Conservation (phyloP, 2,888 invertebrate genomes). For the Cheilosia scutellata region DNA sequence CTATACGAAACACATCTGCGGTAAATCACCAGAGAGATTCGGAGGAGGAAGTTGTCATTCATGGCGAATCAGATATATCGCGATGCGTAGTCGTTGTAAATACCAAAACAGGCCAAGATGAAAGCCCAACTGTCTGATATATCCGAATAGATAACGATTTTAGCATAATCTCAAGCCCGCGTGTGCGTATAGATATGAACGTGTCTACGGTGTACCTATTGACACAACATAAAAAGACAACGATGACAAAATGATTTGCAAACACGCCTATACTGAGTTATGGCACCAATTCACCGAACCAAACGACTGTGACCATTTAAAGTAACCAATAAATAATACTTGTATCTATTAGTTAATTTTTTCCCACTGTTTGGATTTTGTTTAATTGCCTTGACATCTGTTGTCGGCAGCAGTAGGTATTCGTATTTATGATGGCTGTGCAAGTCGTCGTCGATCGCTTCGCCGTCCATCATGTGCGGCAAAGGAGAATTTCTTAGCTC, state of each 20-base stretch:
- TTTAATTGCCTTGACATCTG: constrained; percentile 73
- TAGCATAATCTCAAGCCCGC: constrained; percentile 53
- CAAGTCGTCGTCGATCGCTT: neutral
- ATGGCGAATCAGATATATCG: constrained; percentile 47
- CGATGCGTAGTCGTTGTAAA: constrained; percentile 52
- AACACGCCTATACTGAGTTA: constrained; percentile 72
- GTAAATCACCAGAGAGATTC: constrained; percentile 11
- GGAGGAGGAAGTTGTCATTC: constrained; percentile 52
- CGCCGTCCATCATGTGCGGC: neutral
- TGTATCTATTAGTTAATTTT: constrained; percentile 62
- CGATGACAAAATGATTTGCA: constrained; percentile 59
- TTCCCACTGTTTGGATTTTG: constrained; percentile 69
- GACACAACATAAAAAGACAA: constrained; percentile 35
- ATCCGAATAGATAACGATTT: constrained; percentile 64
- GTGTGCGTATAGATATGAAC: constrained; percentile 33
- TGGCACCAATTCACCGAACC: constrained; percentile 56
- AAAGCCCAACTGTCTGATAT: constrained; percentile 68
- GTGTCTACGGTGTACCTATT: constrained; percentile 12
- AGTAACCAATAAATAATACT: constrained; percentile 64
- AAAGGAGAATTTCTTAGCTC: constrained; percentile 38
- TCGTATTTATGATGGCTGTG: constrained; percentile 28
- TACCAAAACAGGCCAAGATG: constrained; percentile 17
- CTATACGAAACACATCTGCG: neutral
- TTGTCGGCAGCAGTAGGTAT: constrained; percentile 49
- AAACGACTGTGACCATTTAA: constrained; percentile 64